Conservation (phyloP, 2,888 invertebrate genomes). For the Trachelus stipa region DNA sequence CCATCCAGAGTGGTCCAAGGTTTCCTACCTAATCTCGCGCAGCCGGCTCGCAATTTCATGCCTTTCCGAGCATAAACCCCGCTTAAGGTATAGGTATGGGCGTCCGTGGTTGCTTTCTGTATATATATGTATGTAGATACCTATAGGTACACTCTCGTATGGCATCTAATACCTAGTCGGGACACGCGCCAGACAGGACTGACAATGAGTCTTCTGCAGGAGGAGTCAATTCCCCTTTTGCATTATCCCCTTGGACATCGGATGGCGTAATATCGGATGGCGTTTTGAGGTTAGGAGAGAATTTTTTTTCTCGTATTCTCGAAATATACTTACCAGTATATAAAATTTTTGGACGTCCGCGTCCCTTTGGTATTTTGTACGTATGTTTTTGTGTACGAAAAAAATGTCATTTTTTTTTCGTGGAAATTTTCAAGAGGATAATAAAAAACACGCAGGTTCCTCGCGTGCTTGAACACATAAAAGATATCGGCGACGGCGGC, state of each 20-base stretch:
- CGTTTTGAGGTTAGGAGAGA: too few species aligned
- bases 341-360: too few species aligned
- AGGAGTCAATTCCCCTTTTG: constrained; percentile 34
- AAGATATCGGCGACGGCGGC: not conserved
- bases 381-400: too few species aligned
- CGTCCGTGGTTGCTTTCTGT: not conserved
- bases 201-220: constrained; percentile 2
- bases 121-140: not conserved
- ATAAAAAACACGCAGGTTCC: too few species aligned
- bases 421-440: too few species aligned
- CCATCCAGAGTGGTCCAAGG: too few species aligned
- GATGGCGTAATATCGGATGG: too few species aligned
- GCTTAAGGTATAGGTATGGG: constrained; percentile 5
- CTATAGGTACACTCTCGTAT: not conserved
- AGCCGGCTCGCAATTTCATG: constrained; percentile 44
- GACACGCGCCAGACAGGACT: constrained; percentile 27
- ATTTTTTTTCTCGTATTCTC: too few species aligned
- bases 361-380: too few species aligned
- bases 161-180: constrained; percentile 33
- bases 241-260: too few species aligned
- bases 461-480: not conserved
- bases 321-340: too few species aligned
- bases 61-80: constrained; percentile 34
- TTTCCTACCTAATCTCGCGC: constrained; percentile 9
- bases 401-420: too few species aligned